phyloP scores from a whole-genome alignment of 2,113 vertebrate species.

The Ranitomeya variabilis region DNA sequence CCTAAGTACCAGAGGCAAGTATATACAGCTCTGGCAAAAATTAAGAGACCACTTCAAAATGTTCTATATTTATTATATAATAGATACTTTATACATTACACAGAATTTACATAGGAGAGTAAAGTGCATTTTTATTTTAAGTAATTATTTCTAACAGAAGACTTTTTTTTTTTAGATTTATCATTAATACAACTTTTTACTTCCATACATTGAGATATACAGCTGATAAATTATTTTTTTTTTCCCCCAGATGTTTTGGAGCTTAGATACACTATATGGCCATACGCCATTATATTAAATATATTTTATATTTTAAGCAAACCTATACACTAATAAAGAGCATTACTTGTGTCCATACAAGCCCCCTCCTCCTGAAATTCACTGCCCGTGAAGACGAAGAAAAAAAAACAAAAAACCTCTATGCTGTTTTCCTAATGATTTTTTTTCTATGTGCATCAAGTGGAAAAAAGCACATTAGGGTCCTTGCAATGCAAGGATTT shows the following conservation, averaged over 20 bases:
- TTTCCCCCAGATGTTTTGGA: background rate
- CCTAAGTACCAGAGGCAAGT: too few species aligned
- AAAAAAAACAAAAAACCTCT: constrained; percentile 12
- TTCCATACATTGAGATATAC: too few species aligned
- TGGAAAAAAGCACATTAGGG: constrained; percentile 56
- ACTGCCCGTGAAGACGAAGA: constrained; percentile 16
- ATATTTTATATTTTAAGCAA: background rate
- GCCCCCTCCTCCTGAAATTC: constrained; percentile 3
- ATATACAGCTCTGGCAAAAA: too few species aligned
- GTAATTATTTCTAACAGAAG: too few species aligned
- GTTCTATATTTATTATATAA: too few species aligned
- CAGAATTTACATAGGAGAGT: too few species aligned
- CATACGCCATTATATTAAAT: background rate
- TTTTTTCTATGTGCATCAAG: constrained; percentile 50
- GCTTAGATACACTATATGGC: background rate
- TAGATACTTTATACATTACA: too few species aligned
- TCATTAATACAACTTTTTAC: too few species aligned
- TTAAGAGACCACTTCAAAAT: too few species aligned
- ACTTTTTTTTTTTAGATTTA: too few species aligned
- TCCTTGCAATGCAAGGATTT: constrained; percentile 43
- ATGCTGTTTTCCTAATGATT: constrained; percentile 45
- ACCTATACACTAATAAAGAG: background rate
- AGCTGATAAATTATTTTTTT: too few species aligned
- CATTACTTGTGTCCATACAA: constrained; percentile 21
- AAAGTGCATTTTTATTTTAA: too few species aligned